Evolutionary conservation across 2,113 vertebrate species (phyloP), one percentile per base, ranked within the genome.

Genomic region (Butorides virescens): DNA sequence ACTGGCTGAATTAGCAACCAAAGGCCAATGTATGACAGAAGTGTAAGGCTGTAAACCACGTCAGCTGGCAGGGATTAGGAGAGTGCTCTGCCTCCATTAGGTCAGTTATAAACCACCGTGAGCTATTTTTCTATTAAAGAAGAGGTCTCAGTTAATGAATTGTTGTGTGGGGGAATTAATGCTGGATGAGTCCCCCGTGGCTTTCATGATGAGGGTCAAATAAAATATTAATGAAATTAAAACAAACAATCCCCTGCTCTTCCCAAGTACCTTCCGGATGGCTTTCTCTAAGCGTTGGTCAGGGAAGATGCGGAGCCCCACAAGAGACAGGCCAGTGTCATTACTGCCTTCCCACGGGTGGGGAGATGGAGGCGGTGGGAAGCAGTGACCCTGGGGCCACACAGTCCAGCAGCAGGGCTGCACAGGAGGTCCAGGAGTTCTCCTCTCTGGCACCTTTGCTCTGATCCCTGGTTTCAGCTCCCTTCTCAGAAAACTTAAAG

Each of bases 221-320:
- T 97, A 75, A 97, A 97, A 97, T 96, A 97, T 95, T 97, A 92
- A 97, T 95, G 80, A 71, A 97, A 91, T 91, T 95, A 90, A 96
- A 95, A 83, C 86, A 86, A 95, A 79, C 86, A 95, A 9, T 92
- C 74, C 70, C 75, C 47, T 56, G 78, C 63, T 97, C 74, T 93
- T 96, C 70, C 58, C 85, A 93, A 49, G 58, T 93, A 76, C 63
- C 89, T 95, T 95, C 81, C 3, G 2, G n/a, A 50, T 71, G 80
- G 66, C 42, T 68, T 92, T 91, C 73, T 81, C 7, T 86, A 65
- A 76, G 74, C 19, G 1, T 10, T 63, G 78, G 84, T 74, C 75
- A 77, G 77, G 56, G 65, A 94, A 62, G 55, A 61, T 63, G 76
- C 32, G 76, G 79, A 87, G 55, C 30, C 52, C 53, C 50, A 12